Evolutionary conservation across 2,113 vertebrate species (phyloP).

Genomic region (Eulacestoma nigropectus): DNA sequence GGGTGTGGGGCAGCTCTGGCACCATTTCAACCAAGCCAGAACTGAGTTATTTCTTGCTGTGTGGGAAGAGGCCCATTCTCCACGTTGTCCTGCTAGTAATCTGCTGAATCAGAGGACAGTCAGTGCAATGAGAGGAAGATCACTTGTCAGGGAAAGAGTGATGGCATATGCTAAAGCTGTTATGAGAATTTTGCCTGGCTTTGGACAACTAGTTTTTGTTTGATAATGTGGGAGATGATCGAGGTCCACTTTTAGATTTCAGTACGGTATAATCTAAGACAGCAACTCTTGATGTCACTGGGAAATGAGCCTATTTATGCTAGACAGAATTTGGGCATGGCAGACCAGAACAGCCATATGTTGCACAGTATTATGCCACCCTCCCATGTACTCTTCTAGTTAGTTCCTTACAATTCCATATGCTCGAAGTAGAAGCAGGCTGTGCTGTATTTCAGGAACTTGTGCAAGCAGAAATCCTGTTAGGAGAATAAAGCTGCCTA

Average conservation of each 20-base stretch:
- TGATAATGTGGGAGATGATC: not conserved
- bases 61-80: not conserved
- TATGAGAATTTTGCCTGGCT: not conserved
- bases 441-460: not conserved
- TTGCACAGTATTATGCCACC: not conserved
- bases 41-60: not conserved
- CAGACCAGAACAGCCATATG: constrained; percentile 12
- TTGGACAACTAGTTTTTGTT: not conserved
- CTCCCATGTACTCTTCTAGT: not conserved
- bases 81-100: not conserved
- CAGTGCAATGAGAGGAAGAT: not conserved
- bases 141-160: not conserved
- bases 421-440: not conserved
- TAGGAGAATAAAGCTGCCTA: not conserved
- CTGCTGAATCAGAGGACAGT: not conserved
- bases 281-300: not conserved
- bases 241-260: not conserved
- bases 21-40: not conserved
- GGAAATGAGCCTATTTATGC: constrained; percentile 10
- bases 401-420: not conserved
- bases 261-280: not conserved
- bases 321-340: not conserved
- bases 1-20: not conserved
- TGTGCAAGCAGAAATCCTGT: not conserved
- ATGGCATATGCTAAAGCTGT: not conserved